Percentiles rank a stretch among this genome's conserved stretches.
Conservation (phyloP, 2,113 vertebrate species). For the Malaclemys terrapin region DNA sequence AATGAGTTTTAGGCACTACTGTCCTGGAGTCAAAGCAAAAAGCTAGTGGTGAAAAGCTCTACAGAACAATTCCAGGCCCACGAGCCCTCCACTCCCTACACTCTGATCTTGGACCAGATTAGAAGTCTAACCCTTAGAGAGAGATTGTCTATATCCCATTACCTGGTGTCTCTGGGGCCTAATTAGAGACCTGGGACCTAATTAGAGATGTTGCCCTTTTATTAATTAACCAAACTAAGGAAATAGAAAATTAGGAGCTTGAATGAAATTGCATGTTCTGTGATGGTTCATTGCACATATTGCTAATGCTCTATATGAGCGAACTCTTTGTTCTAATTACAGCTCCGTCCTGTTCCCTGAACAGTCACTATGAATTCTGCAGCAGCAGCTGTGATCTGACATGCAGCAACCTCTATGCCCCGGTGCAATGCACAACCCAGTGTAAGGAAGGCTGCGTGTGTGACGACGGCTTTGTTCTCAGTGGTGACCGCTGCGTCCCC, state of each 20-base stretch:
- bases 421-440: slow-evolving; percentile 61
- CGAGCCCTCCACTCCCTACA: neutral
- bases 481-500: slow-evolving; percentile 77
- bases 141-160: too few species aligned
- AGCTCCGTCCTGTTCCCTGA: slow-evolving; percentile 79
- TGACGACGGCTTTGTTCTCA: slow-evolving; percentile 77
- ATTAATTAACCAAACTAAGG: too few species aligned
- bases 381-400: slow-evolving; percentile 73
- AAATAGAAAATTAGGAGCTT: too few species aligned
- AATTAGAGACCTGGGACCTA: too few species aligned
- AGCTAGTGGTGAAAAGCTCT: neutral
- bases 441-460: slow-evolving; percentile 84
- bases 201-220: too few species aligned
- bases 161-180: too few species aligned
- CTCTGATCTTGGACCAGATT: neutral
- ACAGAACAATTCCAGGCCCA: neutral
- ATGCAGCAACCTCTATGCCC: slow-evolving; percentile 75
- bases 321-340: neutral
- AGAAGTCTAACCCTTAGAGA: too few species aligned
- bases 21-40: neutral
- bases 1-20: neutral
- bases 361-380: slow-evolving; percentile 83
- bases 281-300: too few species aligned
- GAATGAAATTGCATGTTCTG: too few species aligned
- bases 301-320: too few species aligned